These are phyloP conservation scores for Drosophila vallismaia DNA, from an alignment of 2,888 invertebrate genomes.

Conservation along the genomic window DNA sequence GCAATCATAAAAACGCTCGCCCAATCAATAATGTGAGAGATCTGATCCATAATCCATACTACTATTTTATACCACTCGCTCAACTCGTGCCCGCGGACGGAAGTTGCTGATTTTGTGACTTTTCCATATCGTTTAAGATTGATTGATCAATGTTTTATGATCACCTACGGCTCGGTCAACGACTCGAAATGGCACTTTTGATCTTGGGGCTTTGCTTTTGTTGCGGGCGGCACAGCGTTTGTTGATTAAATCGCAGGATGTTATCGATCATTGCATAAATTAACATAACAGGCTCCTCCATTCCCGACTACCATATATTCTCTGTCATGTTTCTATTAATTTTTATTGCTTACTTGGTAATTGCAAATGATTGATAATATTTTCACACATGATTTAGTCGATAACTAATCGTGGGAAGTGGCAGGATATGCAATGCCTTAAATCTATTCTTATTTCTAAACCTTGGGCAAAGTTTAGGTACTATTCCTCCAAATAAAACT, in stretches of 20 bases:
- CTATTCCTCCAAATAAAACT: too few relatives aligned
- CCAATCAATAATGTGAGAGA: slow-evolving; percentile 38
- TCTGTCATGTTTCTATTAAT: slow-evolving; percentile 45
- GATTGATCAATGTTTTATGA: slow-evolving; percentile 75
- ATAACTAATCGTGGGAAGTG: slow-evolving; percentile 1
- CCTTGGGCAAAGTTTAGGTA: too few relatives aligned
- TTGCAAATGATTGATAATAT: slow-evolving; percentile 13
- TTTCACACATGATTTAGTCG: background rate
- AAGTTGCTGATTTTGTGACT: slow-evolving; percentile 79
- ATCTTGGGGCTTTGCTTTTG: slow-evolving; percentile 58
- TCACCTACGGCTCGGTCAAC: slow-evolving; percentile 65
- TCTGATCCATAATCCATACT: slow-evolving; percentile 10
- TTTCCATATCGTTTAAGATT: slow-evolving; percentile 69
- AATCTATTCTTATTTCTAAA: too few relatives aligned
- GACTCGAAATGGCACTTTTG: slow-evolving; percentile 40
- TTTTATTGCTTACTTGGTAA: slow-evolving; percentile 55
- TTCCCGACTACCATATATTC: slow-evolving; percentile 6
- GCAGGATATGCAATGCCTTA: too few relatives aligned
- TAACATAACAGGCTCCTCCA: slow-evolving; percentile 60
- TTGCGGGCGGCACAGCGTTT: slow-evolving; percentile 67
- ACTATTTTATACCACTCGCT: slow-evolving; percentile 35
- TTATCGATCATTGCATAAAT: slow-evolving; percentile 82
- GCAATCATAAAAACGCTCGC: slow-evolving; percentile 44
- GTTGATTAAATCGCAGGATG: slow-evolving; percentile 82
- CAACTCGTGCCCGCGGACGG: slow-evolving; percentile 57